Conservation (phyloP, 2,888 invertebrate species). For the Frankliniella fusca region DNA sequence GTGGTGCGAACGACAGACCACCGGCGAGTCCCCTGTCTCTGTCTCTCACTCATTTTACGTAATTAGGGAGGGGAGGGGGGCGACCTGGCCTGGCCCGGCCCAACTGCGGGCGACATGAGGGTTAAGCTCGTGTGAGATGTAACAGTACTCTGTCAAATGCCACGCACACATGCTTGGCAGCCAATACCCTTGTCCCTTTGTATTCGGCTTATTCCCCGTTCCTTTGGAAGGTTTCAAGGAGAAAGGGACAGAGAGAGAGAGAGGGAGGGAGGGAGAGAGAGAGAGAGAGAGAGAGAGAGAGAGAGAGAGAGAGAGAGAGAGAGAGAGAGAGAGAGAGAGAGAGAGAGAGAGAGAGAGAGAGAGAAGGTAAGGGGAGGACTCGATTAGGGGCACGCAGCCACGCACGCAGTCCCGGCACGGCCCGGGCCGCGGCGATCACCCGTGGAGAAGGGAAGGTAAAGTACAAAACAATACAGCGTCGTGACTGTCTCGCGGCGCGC, state of each 20-base stretch:
- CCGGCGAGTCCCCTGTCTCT: no score
- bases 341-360: background rate
- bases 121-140: no score
- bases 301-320: background rate
- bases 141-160: no score
- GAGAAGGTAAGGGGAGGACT: background rate
- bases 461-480: background rate
- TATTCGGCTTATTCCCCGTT: no score
- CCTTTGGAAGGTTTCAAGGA: background rate
- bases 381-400: background rate
- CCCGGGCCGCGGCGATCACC: background rate
- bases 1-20: no score
- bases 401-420: background rate
- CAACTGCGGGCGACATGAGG: no score
- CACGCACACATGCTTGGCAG: no score
- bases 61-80: no score
- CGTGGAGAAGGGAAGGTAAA: background rate
- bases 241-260: background rate
- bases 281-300: slow-evolving; percentile 3
- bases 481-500: background rate
- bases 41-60: no score
- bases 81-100: no score
- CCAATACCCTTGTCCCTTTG: no score
- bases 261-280: background rate
- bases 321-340: slow-evolving; percentile 4